Evolutionary conservation across 2,113 vertebrate species (phyloP).

Genomic region (Elanus axillaris): DNA sequence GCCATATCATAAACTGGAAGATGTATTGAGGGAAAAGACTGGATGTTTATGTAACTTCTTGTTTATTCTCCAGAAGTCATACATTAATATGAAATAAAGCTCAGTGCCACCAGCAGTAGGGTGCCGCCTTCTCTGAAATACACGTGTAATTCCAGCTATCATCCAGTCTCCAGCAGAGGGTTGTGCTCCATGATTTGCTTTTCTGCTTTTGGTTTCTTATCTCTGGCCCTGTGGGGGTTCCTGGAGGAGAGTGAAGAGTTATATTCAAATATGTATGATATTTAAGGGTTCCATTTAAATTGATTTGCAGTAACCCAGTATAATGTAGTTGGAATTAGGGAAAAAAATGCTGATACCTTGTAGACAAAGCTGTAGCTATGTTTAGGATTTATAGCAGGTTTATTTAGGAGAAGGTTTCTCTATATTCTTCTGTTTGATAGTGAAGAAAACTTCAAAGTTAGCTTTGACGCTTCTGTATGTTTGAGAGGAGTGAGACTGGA

Average conservation of each 20-base stretch:
- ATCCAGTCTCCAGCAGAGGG: not conserved
- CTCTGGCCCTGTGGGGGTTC: not conserved
- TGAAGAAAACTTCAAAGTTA: not conserved
- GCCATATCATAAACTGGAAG: not conserved
- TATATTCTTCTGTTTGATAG: not conserved
- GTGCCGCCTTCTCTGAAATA: not conserved
- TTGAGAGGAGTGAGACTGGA: not conserved
- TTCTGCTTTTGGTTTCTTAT: not conserved
- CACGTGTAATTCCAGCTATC: not conserved
- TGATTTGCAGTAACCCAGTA: not conserved
- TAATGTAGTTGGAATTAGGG: not conserved
- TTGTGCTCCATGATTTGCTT: not conserved
- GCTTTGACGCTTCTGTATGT: constrained; percentile 14
- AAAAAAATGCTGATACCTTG: not conserved
- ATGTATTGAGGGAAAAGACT: not conserved
- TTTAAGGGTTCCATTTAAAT: not conserved
- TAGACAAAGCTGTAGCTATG: not conserved
- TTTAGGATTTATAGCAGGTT: not conserved
- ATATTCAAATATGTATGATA: not conserved
- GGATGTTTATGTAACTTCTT: not conserved
- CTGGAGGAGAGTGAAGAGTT: not conserved
- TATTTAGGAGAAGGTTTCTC: not conserved
- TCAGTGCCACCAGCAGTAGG: not conserved
- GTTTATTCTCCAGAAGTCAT: not conserved
- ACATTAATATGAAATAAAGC: not conserved